These are phyloP conservation scores for Pangasianodon gigas DNA, from an alignment of 2,113 vertebrate species.

Conservation along the genomic window DNA sequence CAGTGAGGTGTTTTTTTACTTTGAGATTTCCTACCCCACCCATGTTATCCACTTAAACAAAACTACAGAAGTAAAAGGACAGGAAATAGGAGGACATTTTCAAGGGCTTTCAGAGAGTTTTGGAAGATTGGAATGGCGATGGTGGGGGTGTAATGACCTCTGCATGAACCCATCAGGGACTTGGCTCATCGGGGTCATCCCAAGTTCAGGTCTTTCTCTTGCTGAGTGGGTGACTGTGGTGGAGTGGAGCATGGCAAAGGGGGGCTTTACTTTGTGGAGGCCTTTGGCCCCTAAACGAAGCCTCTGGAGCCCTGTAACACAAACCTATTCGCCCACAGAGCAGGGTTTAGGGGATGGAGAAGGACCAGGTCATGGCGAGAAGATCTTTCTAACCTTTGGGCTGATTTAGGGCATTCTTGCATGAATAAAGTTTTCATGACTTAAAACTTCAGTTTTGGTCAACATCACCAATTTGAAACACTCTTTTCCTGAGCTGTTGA, in stretches of 20 bases:
- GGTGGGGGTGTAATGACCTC: conserved; percentile 84
- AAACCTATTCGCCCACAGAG: conserved; percentile 80
- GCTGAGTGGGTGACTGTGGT: conserved; percentile 78
- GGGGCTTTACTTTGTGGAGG: conserved; percentile 65
- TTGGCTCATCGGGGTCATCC: conserved; percentile 93
- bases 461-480: not conserved
- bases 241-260: conserved; percentile 67
- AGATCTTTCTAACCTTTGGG: not conserved
- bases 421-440: not conserved
- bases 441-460: not conserved
- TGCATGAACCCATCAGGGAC: conserved; percentile 91
- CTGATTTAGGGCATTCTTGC: not conserved
- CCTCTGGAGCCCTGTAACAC: conserved; percentile 80
- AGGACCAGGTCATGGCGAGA: not conserved
- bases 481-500: not conserved
- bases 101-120: conserved; percentile 64
- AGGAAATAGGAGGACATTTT: conserved; percentile 51
- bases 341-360: conserved; percentile 69
- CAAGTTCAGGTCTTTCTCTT: conserved; percentile 98
- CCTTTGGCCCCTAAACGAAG: conserved; percentile 69
- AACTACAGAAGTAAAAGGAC: not conserved
- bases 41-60: not conserved
- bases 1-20: not conserved
- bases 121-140: conserved; percentile 57
- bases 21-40: not conserved